Percentiles rank a stretch among this genome's conserved stretches.
These are phyloP conservation scores for Anagrus nilaparvatae DNA, from an alignment of 1,140 invertebrate genomes.

Conservation along the genomic window DNA sequence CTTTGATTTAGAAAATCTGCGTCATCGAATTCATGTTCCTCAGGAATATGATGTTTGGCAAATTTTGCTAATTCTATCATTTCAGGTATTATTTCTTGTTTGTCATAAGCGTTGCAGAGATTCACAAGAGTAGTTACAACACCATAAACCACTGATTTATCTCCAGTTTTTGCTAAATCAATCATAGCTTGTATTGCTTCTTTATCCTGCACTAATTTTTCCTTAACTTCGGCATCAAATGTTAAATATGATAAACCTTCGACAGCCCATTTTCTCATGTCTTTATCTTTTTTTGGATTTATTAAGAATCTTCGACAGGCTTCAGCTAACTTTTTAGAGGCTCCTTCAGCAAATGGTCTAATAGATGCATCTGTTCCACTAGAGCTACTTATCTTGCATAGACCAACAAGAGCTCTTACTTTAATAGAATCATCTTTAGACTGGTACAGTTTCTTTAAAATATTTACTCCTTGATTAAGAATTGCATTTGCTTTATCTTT, in stretches of 20 bases:
- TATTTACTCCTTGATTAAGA: constrained; percentile 82
- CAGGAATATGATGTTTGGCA: constrained; percentile 97
- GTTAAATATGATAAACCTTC: constrained; percentile 96
- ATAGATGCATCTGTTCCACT: constrained; percentile 93
- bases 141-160: constrained; percentile 83
- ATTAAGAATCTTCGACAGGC: constrained; percentile 86
- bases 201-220: constrained; percentile 84
- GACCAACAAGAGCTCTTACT: constrained; percentile 81
- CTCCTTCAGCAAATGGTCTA: constrained; percentile 89
- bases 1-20: constrained; percentile 83
- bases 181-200: constrained; percentile 75
- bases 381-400: constrained; percentile 94
- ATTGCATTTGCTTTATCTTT: constrained; percentile 93
- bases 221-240: constrained; percentile 97
- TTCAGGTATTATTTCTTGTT: constrained; percentile 94
- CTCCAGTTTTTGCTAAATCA: constrained; percentile 75
- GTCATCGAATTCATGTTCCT: constrained; percentile 92
- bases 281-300: constrained; percentile 76
- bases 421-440: constrained; percentile 85
- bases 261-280: constrained; percentile 90
- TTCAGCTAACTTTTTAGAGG: constrained; percentile 84
- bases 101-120: constrained; percentile 95
- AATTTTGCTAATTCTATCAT: constrained; percentile 97
- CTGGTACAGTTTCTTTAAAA: constrained; percentile 88
- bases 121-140: constrained; percentile 94